phyloP scores from a whole-genome alignment of 2,113 vertebrate species.

The Gallinago media region DNA sequence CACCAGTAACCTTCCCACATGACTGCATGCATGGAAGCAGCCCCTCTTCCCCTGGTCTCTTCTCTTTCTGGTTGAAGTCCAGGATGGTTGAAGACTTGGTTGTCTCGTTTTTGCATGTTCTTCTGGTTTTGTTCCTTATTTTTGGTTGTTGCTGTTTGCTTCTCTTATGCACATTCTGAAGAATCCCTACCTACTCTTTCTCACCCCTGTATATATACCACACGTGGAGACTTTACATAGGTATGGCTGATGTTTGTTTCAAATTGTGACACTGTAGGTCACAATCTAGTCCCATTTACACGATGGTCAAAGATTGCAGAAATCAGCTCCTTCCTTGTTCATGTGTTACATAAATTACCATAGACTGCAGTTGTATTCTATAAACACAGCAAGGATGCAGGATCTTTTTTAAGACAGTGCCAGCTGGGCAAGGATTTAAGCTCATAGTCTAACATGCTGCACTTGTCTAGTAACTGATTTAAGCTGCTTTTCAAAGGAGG shows the following conservation, averaged over 20 bases:
- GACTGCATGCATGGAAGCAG: constrained; percentile 75
- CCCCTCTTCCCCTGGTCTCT: background rate
- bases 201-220: background rate
- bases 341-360: background rate
- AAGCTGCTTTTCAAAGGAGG: background rate
- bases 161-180: background rate
- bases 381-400: background rate
- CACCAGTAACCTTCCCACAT: constrained; percentile 71
- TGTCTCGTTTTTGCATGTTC: constrained; percentile 56
- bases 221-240: background rate
- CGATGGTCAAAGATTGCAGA: background rate
- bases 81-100: constrained; percentile 1
- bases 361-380: background rate
- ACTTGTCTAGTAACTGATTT: background rate
- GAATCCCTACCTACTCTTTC: background rate
- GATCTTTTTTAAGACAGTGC: background rate
- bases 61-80: constrained; percentile 40
- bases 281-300: constrained; percentile 9
- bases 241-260: background rate
- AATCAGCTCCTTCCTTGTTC: background rate
- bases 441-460: background rate
- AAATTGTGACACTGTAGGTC: background rate
- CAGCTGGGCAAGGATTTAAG: background rate
- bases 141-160: background rate
- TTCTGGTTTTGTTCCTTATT: background rate